Evolutionary conservation across 2,113 vertebrate species (phyloP), one percentile per base, ranked within the genome.

Genomic region (Atrichornis clamosus): DNA sequence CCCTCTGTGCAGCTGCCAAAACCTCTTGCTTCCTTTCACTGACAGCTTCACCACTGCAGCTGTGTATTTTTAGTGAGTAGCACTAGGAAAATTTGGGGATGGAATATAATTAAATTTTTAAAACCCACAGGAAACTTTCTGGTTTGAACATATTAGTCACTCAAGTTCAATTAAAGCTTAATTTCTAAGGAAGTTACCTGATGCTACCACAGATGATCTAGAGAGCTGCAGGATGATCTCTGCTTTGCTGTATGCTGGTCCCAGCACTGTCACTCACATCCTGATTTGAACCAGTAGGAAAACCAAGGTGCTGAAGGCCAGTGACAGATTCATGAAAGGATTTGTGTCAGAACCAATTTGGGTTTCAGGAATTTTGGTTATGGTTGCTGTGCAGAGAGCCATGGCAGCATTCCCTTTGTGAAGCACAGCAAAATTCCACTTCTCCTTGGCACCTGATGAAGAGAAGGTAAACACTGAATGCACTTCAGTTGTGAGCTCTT

Each of bases 61-160:
- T 97, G 92, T 90, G 90, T 95, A 56, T 87, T 95, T 95, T 96
- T 88, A 96, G 12, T 84, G 88, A 94, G 86, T 87, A 97, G 78
- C 89, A 28, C 63, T 63, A 90, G 73, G 96, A 96, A 95, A 92
- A 95, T 46, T 92, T 87, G 64, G 41, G 49, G 83, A 49, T 78
- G 89, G 88, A 93, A 87, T 84, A 93, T 90, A 93, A 96, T 90
- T 93, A 90, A 86, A 78, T 87, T 93, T 96, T 90, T 84, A 6
- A 96, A 96, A 84, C 79, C 90, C 88, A 56, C 68, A 70, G 88
- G 90, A 90, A 94, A 79, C 13, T 88, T 90, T 96, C 83, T 89
- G 53, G 49, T 94, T 94, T 95, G 74, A 93, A 62, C n/a, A 42
- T 81, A 87, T 92, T 94, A 95, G 80, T 96, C 84, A 89, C 93